Conservation (phyloP, 64 coral and sea anemone species). For the Exaiptasia diaphana region DNA sequence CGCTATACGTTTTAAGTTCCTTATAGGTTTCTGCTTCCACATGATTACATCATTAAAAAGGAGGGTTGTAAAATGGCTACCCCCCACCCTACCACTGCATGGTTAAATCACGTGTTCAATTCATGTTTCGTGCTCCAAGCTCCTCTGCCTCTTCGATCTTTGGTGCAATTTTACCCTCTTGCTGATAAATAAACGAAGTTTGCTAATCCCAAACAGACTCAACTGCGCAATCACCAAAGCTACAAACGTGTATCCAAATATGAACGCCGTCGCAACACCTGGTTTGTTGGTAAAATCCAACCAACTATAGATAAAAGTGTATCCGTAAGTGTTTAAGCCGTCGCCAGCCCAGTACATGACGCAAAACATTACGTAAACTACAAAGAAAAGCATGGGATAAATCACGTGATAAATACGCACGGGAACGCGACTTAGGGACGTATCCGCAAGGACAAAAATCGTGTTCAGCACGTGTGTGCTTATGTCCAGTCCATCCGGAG, state of each 20-base stretch:
- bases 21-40: no score
- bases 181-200: conserved; percentile 4
- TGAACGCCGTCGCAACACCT: not conserved
- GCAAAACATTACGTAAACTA: conserved; percentile 57
- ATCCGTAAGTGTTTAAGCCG: not conserved
- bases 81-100: not conserved
- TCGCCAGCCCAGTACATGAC: conserved; percentile 64
- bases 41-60: no score
- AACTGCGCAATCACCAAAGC: conserved; percentile 33
- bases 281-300: conserved; percentile 64
- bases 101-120: not conserved
- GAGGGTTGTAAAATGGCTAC: not conserved
- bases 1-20: no score
- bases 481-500: conserved; percentile 41
- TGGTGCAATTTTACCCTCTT: not conserved
- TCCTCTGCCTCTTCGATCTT: no score
- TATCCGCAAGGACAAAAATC: conserved; percentile 61
- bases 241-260: conserved; percentile 31
- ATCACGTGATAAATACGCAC: conserved; percentile 67
- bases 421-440: conserved; percentile 47
- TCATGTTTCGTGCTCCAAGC: not conserved
- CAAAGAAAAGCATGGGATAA: conserved; percentile 59
- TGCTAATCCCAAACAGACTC: conserved; percentile 17
- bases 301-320: conserved; percentile 37
- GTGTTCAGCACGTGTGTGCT: conserved; percentile 72